phyloP scores from a whole-genome alignment of 2,797 vertebrate genomes.

The Tokudaia muenninki region DNA sequence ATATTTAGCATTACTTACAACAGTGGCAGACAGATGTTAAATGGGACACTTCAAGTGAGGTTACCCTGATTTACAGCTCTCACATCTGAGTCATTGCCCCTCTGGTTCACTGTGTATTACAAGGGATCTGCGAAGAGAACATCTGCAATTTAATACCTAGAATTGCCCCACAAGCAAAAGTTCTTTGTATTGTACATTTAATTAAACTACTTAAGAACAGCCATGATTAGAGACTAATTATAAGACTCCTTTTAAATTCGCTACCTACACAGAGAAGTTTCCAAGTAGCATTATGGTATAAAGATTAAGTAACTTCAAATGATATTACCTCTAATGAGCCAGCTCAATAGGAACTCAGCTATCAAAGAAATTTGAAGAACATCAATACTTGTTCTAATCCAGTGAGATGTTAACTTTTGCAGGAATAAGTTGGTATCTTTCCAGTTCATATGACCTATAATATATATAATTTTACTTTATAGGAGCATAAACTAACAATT shows the following conservation, averaged over 20 bases:
- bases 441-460: not conserved
- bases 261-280: not conserved
- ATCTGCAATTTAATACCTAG: not conserved
- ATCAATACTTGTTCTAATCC: not conserved
- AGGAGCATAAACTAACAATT: not conserved
- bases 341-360: conserved; percentile 40
- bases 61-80: not conserved
- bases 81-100: not conserved
- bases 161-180: not conserved
- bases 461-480: not conserved
- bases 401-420: not conserved
- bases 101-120: not conserved
- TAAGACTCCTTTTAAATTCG: conserved; percentile 38
- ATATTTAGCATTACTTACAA: not conserved
- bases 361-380: conserved; percentile 55
- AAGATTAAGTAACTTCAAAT: conserved; percentile 60
- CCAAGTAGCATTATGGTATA: not conserved
- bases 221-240: conserved; percentile 51
- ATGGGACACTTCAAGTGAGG: not conserved
- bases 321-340: not conserved
- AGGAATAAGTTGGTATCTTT: not conserved
- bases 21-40: not conserved
- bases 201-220: conserved; percentile 36
- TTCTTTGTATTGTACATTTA: conserved; percentile 32
- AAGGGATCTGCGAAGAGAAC: not conserved